Evolutionary conservation across 2,888 invertebrate genomes (phyloP), one percentile per base, ranked within the genome.

Genomic region (Trichogramma dendrolimi): DNA sequence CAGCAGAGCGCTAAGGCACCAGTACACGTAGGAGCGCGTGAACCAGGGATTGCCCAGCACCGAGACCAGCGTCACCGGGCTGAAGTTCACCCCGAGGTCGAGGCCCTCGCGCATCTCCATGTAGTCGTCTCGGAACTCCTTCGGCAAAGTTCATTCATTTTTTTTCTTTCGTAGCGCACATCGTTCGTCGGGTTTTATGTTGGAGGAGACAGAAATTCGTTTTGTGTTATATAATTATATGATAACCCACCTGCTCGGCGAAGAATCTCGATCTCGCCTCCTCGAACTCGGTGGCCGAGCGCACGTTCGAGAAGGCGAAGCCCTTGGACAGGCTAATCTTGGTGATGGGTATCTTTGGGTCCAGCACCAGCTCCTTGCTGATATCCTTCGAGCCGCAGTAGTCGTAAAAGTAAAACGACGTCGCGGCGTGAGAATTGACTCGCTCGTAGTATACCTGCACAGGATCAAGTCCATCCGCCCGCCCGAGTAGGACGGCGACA

Each of bases 91-190:
- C 10, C 78, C 84, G 27, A 92, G 81, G 73, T 91, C 91, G 66
- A 92, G 81, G 0, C 91, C 91, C 74, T 92, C 91, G 2, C 88
- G 81, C 84, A 90, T 91, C 80, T 92, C 91, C 88, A 91, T 89
- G 77, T 91, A 92, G 77, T 92, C 91, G 72, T 92, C 92, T 61
- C 87, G 84, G 38, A 88, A 81, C 75, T 91, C 91, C 79, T 79
- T 60, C n/a, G 40, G 6, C 8, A 40, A 48, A 49, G 6, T 4
- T 52, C 2, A 11, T n/a, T 14, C n/a, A 42, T 48, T 11, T 38
- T 7, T 7, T 6, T 7, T 42, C n/a, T 54, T 54, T 54, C 43
- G 27, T 27, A 2, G 1, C 27, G 2, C 27, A 27, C 3, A 27
- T 27, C 27, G 27, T 27, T 27, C 27, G 27, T 27, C 27, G 3